Evolutionary conservation across 2,797 vertebrate genomes (phyloP).

Genomic region (Spheniscus humboldti): DNA sequence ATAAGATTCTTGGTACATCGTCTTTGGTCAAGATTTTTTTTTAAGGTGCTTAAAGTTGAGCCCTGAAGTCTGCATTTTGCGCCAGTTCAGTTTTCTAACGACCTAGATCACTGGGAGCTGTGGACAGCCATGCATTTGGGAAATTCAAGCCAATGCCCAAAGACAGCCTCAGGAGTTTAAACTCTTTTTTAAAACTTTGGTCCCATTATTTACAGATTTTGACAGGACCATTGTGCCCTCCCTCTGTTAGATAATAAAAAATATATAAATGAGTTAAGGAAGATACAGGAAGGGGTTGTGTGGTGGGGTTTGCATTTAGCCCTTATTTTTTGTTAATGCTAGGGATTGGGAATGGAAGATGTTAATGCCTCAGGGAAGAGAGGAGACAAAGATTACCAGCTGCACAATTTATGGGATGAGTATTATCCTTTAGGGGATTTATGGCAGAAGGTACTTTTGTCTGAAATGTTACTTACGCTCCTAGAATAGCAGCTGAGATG

Average conservation of each 20-base stretch:
- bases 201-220: background rate
- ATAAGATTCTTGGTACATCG: background rate
- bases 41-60: background rate
- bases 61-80: background rate
- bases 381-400: background rate
- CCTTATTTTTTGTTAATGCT: background rate
- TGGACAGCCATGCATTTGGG: background rate
- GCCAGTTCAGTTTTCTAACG: background rate
- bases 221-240: background rate
- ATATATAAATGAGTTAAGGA: background rate
- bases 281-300: background rate
- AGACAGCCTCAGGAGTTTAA: background rate
- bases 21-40: background rate
- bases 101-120: background rate
- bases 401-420: background rate
- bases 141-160: background rate
- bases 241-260: background rate
- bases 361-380: background rate
- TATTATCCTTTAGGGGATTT: background rate
- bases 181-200: background rate
- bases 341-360: background rate
- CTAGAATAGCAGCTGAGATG: background rate
- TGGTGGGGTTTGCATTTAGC: background rate
- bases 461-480: background rate
- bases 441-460: background rate